Base-by-base conservation (phyloP, 2,113 vertebrate genomes). In the Bufo bufo region DNA sequence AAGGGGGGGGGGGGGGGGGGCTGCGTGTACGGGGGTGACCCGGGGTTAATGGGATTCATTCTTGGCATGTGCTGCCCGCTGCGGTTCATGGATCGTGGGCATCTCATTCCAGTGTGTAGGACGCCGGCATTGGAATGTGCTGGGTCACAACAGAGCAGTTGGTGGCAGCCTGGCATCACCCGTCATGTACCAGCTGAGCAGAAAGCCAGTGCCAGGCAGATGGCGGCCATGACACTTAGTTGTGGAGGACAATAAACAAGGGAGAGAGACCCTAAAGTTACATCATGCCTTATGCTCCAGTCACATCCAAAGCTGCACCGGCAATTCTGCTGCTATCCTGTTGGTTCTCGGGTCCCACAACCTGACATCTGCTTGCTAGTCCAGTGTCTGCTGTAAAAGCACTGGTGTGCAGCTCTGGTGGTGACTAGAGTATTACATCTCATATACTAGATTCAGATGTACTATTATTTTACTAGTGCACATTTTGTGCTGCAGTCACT, bases 181-280 rank as follows among this genome's bases (percentile, higher is more conserved):
- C 63, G 59, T 33, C 33, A 33, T 33, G 33, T 33, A 33, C 33
- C 33, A 33, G 1, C 33, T 2, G 52, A 9, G n/a, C n/a, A n/a
- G n/a, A n/a, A n/a, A n/a, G n/a, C n/a, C n/a, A n/a, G 80, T 88
- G 87, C 80, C 80, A 77, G 71, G 80, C 80, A 43, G 10, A 71
- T 50, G 77, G 16, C 78, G 59, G 59, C 33, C 9, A 45, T 61
- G 66, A 82, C 86, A 87, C 86, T 49, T 65, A 87, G 79, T 69
- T 87, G 86, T 13, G 47, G 77, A 81, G 69, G 43, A 52, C 5
- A 5, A 52, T 9, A 52, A 5, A 52, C 52, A 52, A 9, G 9
- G 52, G 5, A 52, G 52, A 52, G 9, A 52, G 9, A 5, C 3
- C 0, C 1, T 4, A 19, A 19, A 63, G 17, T 63, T 6, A 63